Evolutionary conservation across 2,888 invertebrate species (phyloP).

Genomic region (Anagyrus pseudococci): DNA sequence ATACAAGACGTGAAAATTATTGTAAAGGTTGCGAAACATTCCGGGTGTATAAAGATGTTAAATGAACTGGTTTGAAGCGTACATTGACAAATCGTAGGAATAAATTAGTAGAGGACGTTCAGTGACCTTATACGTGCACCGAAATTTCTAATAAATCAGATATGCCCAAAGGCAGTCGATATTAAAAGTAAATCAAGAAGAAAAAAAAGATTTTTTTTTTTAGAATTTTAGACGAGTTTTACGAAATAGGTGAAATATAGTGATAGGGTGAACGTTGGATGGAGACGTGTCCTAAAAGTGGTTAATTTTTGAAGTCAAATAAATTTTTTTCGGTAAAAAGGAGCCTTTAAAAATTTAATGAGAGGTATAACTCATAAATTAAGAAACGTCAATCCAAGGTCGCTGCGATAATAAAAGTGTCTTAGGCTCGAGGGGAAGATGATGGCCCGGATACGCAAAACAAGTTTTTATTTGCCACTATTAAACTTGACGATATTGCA

Average conservation of each 20-base stretch:
- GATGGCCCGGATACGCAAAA: background rate
- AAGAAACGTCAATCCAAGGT: slow-evolving; percentile 10
- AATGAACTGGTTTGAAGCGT: too few relatives aligned
- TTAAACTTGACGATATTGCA: slow-evolving; percentile 8
- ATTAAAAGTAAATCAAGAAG: background rate
- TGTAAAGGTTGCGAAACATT: too few relatives aligned
- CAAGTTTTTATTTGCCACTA: slow-evolving; percentile 10
- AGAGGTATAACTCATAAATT: slow-evolving; percentile 8
- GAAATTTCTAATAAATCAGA: slow-evolving; percentile 38
- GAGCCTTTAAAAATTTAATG: slow-evolving; percentile 1
- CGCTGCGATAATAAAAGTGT: slow-evolving; percentile 13
- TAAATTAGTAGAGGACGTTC: slow-evolving; percentile 41
- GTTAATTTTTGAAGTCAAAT: background rate
- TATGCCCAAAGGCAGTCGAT: slow-evolving; percentile 26
- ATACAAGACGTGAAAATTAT: too few relatives aligned
- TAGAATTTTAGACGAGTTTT: too few relatives aligned
- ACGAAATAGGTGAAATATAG: too few relatives aligned
- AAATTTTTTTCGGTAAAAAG: background rate
- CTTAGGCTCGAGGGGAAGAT: background rate
- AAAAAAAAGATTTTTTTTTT: background rate
- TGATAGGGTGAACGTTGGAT: too few relatives aligned
- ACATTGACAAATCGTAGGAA: slow-evolving; percentile 1
- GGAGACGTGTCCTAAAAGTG: background rate
- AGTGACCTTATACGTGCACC: slow-evolving; percentile 40
- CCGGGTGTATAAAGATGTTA: too few relatives aligned